Evolutionary conservation across 2,888 invertebrate genomes (phyloP).

Genomic region (Xylota segnis): DNA sequence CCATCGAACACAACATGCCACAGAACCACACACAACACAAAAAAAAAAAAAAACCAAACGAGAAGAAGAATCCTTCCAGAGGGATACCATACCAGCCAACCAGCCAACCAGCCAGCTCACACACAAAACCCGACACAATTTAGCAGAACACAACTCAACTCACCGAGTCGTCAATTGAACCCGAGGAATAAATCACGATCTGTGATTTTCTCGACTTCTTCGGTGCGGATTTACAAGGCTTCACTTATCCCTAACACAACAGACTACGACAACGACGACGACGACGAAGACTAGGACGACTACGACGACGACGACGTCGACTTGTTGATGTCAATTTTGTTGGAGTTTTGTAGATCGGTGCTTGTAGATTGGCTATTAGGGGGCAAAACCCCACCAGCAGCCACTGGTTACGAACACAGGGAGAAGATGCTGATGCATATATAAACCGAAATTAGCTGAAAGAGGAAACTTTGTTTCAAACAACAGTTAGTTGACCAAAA

Average conservation of each 20-base stretch:
- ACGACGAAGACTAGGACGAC: conserved; percentile 20
- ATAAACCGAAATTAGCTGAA: conserved; percentile 51
- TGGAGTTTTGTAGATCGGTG: conserved; percentile 71
- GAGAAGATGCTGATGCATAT: conserved; percentile 56
- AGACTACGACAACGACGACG: conserved; percentile 1
- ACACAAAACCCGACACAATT: conserved; percentile 69
- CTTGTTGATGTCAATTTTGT: conserved; percentile 73
- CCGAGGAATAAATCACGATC: conserved; percentile 76
- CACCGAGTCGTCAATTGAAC: conserved; percentile 76
- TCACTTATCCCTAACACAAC: conserved; percentile 40
- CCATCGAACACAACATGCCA: conserved; percentile 71
- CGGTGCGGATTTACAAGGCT: conserved; percentile 58
- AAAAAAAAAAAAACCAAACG: conserved; percentile 27
- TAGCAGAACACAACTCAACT: conserved; percentile 76
- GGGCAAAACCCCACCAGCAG: conserved; percentile 51
- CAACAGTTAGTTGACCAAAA: conserved; percentile 74
- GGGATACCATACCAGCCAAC: too few species aligned
- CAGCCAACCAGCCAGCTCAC: too few species aligned
- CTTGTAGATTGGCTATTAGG: conserved; percentile 70
- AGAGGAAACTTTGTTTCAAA: conserved; percentile 44
- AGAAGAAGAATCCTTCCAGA: conserved; percentile 47
- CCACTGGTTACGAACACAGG: neutral
- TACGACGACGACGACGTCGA: conserved; percentile 42
- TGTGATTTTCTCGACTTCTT: conserved; percentile 70
- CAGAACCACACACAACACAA: too few species aligned